Conservation (phyloP, 2,113 vertebrate species). For the Protomyctophum bolini region DNA sequence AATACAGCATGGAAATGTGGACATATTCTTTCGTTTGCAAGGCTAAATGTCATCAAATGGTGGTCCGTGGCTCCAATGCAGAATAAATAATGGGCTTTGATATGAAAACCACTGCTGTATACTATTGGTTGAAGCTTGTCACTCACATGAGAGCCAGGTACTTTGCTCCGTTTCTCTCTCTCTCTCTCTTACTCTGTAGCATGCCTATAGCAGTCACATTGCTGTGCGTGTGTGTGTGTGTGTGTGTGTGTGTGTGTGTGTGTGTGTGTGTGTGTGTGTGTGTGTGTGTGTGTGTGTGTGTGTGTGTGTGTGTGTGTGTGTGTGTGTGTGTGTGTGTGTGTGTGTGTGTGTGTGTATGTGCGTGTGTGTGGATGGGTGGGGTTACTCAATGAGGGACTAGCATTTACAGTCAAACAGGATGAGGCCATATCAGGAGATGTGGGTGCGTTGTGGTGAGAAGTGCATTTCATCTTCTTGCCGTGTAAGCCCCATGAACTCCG, state of each 20-base stretch:
- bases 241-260: conserved; percentile 9
- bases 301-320: conserved; percentile 8
- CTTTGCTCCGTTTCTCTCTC: not conserved
- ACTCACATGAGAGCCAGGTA: conserved; percentile 33
- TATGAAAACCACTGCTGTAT: not conserved
- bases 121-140: conserved; percentile 50
- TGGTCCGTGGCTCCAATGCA: no score
- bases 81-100: no score
- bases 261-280: conserved; percentile 52
- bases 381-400: not conserved
- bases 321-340: not conserved
- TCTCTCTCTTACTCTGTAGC: conserved; percentile 21
- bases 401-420: no score
- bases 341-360: conserved; percentile 10
- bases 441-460: no score
- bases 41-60: no score
- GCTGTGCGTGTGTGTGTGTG: conserved; percentile 32
- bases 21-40: no score
- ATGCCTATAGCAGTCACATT: conserved; percentile 64
- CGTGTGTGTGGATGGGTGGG: conserved; percentile 22
- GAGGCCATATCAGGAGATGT: no score
- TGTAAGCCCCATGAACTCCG: no score
- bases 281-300: conserved; percentile 30
- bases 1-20: no score
- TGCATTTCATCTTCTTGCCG: no score